Conservation (phyloP, 1,140 invertebrate species). For the Drosophila pallidifrons region DNA sequence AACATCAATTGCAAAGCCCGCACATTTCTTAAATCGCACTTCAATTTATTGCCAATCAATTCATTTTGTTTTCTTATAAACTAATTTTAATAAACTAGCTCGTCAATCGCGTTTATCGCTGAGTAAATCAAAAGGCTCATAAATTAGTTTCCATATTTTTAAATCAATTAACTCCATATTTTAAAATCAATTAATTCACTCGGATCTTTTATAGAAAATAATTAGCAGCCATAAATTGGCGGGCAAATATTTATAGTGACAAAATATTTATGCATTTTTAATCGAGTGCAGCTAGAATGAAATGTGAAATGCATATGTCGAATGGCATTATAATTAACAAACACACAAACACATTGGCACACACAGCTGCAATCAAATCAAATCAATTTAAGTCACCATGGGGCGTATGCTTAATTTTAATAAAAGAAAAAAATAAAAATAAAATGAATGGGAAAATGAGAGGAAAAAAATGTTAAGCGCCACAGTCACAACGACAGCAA, state of each 20-base stretch:
- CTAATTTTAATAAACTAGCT: background rate
- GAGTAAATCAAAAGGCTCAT: slow-evolving; percentile 1
- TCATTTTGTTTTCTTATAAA: background rate
- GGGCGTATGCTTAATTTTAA: slow-evolving; percentile 76
- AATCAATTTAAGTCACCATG: slow-evolving; percentile 75
- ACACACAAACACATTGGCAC: slow-evolving; percentile 17
- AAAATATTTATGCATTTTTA: slow-evolving; percentile 27
- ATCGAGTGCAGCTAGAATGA: slow-evolving; percentile 15
- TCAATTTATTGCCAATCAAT: background rate
- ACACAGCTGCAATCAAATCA: slow-evolving; percentile 53
- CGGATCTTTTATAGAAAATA: slow-evolving; percentile 1
- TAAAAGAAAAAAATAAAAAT: slow-evolving; percentile 21
- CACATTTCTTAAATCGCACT: no score
- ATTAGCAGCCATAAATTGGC: slow-evolving; percentile 19
- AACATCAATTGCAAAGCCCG: no score
- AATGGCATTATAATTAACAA: slow-evolving; percentile 69
- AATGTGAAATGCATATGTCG: slow-evolving; percentile 26
- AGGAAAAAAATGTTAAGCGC: slow-evolving; percentile 52
- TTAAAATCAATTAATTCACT: background rate
- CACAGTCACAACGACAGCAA: slow-evolving; percentile 31
- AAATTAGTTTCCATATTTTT: slow-evolving; percentile 8
- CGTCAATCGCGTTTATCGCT: background rate
- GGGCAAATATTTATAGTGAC: slow-evolving; percentile 27
- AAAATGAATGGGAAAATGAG: background rate
- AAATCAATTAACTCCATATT: slow-evolving; percentile 1